Conservation (phyloP, 2,888 invertebrate species). For the Xanthorhoe spadicearia region DNA sequence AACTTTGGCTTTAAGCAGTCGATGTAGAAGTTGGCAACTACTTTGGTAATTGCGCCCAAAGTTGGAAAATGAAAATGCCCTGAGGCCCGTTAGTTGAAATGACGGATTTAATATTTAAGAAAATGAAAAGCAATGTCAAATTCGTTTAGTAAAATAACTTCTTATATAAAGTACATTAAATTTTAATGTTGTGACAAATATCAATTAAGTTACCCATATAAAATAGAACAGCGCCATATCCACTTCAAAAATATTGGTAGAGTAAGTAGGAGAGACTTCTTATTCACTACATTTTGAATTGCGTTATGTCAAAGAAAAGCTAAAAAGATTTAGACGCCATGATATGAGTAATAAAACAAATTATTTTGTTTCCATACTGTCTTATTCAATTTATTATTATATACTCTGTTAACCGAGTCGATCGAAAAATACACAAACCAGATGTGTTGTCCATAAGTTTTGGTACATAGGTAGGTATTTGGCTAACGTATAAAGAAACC, state of each 20-base stretch:
- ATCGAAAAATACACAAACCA: no score
- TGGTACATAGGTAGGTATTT: no score
- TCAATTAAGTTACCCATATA: no score
- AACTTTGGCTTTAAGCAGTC: slow-evolving; percentile 51
- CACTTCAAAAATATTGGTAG: no score
- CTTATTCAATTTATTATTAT: no score
- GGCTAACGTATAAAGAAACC: no score
- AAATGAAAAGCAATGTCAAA: slow-evolving; percentile 41
- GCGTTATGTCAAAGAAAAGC: not conserved
- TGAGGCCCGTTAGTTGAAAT: slow-evolving; percentile 59
- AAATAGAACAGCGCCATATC: no score
- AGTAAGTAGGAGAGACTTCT: no score
- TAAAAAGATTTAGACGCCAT: not conserved
- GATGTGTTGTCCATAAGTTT: no score
- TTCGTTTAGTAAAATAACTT: not conserved
- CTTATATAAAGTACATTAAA: no score
- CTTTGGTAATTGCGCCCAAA: slow-evolving; percentile 77
- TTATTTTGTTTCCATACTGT: not conserved
- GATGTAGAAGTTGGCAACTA: slow-evolving; percentile 69
- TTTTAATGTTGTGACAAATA: no score
- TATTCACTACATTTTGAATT: slow-evolving; percentile 2
- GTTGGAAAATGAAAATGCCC: slow-evolving; percentile 67
- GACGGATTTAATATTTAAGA: slow-evolving; percentile 58
- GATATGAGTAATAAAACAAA: not conserved
- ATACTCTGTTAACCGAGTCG: no score